Evolutionary conservation across 2,888 invertebrate species (phyloP).

Genomic region (Oxystoma pomonae): DNA sequence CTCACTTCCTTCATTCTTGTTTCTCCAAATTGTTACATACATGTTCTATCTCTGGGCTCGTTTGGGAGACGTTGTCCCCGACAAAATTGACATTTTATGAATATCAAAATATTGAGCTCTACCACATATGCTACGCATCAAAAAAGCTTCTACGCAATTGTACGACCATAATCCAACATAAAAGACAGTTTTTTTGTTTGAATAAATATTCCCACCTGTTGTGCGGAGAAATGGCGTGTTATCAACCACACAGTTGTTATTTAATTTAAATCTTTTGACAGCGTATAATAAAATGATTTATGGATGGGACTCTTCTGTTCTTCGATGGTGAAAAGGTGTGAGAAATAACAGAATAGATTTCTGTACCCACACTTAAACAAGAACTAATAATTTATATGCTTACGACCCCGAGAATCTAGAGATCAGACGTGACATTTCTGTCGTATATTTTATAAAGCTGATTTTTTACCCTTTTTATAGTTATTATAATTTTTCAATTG

Average conservation of each 20-base stretch:
- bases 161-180: constrained; percentile 29
- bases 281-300: constrained; percentile 31
- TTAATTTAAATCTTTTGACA: constrained; percentile 34
- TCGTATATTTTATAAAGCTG: no score
- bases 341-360: constrained; percentile 3
- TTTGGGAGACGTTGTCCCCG: no score
- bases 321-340: constrained; percentile 26
- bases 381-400: not conserved
- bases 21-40: no score
- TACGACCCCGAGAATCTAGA: not conserved
- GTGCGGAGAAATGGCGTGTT: constrained; percentile 30
- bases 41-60: no score
- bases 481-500: no score
- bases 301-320: constrained; percentile 15
- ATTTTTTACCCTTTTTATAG: no score
- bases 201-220: constrained; percentile 32
- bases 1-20: no score
- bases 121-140: no score
- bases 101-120: no score
- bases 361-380: not conserved
- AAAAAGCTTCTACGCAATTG: no score
- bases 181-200: not conserved
- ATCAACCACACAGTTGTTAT: constrained; percentile 27
- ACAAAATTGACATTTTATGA: no score
- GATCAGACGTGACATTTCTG: not conserved